These are phyloP conservation scores for Rhogogaster chlorosoma DNA, from an alignment of 2,888 invertebrate species.

Conservation along the genomic window DNA sequence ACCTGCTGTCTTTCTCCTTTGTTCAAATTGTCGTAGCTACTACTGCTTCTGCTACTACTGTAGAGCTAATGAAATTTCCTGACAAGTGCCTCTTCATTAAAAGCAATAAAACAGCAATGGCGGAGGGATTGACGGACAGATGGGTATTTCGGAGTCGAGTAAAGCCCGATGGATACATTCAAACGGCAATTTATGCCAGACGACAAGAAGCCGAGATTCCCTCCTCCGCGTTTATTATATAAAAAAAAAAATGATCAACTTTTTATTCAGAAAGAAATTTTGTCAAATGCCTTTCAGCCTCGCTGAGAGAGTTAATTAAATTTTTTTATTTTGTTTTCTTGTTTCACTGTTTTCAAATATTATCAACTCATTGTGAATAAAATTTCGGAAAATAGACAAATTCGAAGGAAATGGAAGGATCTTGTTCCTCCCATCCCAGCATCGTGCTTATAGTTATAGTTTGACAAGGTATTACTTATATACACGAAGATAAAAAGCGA, in stretches of 20 bases:
- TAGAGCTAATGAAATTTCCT: slow-evolving; percentile 29
- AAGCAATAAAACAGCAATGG: slow-evolving; percentile 18
- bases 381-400: too few species aligned
- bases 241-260: background rate
- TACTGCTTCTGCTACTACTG: background rate
- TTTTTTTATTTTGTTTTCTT: background rate
- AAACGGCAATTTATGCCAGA: background rate
- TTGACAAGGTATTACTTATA: too few species aligned
- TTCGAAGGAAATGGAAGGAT: too few species aligned
- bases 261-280: background rate
- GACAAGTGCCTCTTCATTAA: slow-evolving; percentile 25
- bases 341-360: background rate
- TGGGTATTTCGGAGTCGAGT: background rate
- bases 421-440: too few species aligned
- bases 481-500: background rate
- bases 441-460: too few species aligned
- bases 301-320: background rate
- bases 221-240: background rate
- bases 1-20: background rate
- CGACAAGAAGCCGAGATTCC: background rate
- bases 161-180: background rate
- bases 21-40: background rate
- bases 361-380: background rate
- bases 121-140: slow-evolving; percentile 2
- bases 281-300: background rate